Percentiles rank a stretch among this genome's conserved stretches.
Conservation (phyloP, 2,888 invertebrate genomes). For the Empis livida region DNA sequence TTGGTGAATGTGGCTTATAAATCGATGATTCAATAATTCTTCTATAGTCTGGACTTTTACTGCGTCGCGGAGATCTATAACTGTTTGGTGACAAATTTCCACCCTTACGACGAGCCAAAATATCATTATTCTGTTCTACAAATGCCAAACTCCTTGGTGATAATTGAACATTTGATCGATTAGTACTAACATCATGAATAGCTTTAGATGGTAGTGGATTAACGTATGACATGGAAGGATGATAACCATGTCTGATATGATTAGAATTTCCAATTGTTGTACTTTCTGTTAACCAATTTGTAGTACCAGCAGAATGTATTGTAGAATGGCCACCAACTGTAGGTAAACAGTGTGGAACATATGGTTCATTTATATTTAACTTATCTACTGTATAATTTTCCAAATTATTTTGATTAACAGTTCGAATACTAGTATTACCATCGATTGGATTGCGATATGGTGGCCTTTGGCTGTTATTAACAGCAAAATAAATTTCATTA, state of each 20-base stretch:
- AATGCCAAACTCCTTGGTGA: slow-evolving; percentile 16
- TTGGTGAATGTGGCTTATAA: slow-evolving; percentile 2
- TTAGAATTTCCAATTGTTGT: no score
- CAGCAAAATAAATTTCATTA: no score
- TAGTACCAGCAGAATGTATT: no score
- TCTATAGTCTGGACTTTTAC: not conserved
- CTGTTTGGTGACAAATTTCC: slow-evolving; percentile 7
- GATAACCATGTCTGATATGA: not conserved
- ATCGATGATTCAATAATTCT: not conserved
- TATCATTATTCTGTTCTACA: slow-evolving; percentile 15
- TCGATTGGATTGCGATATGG: no score
- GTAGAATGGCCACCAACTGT: no score
- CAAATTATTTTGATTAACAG: no score
- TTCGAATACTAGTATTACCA: no score
- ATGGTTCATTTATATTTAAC: no score
- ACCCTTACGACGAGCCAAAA: slow-evolving; percentile 12
- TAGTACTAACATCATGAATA: not conserved
- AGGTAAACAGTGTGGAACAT: not conserved
- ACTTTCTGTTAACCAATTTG: not conserved
- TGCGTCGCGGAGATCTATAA: slow-evolving; percentile 1
- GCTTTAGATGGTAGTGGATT: not conserved
- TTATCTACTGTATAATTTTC: no score
- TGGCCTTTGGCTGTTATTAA: no score
- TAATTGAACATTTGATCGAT: slow-evolving; percentile 9
- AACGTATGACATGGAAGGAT: not conserved